These are phyloP conservation scores for Picathartes gymnocephalus DNA, from an alignment of 2,113 vertebrate species.

Conservation along the genomic window DNA sequence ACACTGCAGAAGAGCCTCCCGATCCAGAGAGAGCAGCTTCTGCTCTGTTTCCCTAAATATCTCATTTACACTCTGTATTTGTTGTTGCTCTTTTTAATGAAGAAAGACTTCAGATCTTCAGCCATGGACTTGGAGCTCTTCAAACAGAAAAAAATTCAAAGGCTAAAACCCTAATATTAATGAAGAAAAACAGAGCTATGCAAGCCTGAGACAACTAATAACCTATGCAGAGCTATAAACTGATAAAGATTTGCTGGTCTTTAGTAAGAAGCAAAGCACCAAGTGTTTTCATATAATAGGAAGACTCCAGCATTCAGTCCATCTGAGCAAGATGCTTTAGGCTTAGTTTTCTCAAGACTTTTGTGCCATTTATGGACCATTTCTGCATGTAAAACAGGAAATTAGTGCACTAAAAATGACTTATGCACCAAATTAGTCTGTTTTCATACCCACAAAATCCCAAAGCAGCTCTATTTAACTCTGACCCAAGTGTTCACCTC, in stretches of 20 bases:
- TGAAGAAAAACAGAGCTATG: conserved; percentile 48
- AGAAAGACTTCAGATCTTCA: background rate
- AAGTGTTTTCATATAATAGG: conserved; percentile 17
- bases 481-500: conserved; percentile 64
- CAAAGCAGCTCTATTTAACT: conserved; percentile 61
- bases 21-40: background rate
- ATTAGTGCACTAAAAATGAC: conserved; percentile 67
- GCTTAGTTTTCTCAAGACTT: conserved; percentile 44
- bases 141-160: background rate
- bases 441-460: conserved; percentile 61
- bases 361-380: conserved; percentile 50
- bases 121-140: background rate
- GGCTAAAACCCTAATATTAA: conserved; percentile 37
- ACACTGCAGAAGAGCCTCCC: background rate
- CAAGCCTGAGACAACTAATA: conserved; percentile 23
- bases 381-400: conserved; percentile 62
- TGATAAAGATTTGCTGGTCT: conserved; percentile 15
- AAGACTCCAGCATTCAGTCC: conserved; percentile 15
- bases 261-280: background rate
- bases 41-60: background rate
- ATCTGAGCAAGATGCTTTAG: background rate
- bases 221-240: background rate
- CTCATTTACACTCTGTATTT: background rate
- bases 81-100: conserved; percentile 30
- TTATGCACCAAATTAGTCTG: conserved; percentile 64